Evolutionary conservation across 2,888 invertebrate genomes (phyloP).

Genomic region (Drymonia ruficornis): DNA sequence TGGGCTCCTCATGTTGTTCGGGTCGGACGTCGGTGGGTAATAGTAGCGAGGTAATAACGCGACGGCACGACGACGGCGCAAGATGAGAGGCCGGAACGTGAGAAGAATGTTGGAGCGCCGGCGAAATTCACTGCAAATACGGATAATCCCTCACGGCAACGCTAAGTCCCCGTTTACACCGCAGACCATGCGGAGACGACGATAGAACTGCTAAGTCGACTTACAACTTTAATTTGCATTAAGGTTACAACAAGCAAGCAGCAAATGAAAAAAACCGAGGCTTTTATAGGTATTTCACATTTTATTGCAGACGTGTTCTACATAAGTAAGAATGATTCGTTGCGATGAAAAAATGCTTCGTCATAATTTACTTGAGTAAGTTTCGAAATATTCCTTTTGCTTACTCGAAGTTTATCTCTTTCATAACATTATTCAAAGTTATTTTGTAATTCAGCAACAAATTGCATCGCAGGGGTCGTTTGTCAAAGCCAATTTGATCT

Average conservation of each 20-base stretch:
- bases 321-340: not conserved
- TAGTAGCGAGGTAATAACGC: conserved; percentile 76
- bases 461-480: conserved; percentile 28
- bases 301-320: not conserved
- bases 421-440: not conserved
- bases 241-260: conserved; percentile 17
- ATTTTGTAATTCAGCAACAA: not conserved
- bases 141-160: conserved; percentile 69
- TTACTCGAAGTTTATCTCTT: not conserved
- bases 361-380: not conserved
- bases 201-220: conserved; percentile 33
- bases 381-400: not conserved
- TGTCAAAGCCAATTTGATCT: conserved; percentile 40
- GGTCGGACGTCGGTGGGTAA: conserved; percentile 52
- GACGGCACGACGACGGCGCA: conserved; percentile 69
- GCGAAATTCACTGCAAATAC: conserved; percentile 59
- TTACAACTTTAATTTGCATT: conserved; percentile 28
- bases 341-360: not conserved
- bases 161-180: conserved; percentile 59
- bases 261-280: not conserved
- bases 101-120: conserved; percentile 56
- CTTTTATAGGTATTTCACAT: not conserved
- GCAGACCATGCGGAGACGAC: conserved; percentile 49
- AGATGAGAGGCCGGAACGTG: conserved; percentile 77
- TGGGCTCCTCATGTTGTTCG: conserved; percentile 48